Conservation (phyloP, 2,113 vertebrate species). For the Procapra przewalskii region DNA sequence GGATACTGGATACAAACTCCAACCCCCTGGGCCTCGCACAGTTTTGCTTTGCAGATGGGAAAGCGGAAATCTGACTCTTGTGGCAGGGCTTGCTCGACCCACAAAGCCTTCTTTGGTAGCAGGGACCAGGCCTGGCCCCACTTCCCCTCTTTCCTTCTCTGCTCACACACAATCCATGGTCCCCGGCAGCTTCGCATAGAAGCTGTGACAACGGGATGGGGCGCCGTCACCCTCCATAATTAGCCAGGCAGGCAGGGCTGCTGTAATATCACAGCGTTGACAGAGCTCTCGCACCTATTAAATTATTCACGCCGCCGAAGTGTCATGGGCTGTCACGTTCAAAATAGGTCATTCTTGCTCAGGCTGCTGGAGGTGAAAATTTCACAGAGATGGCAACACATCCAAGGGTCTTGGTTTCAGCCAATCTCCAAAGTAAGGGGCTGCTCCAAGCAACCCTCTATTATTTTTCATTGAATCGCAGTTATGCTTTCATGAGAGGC, state of each 20-base stretch:
- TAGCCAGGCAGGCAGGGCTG: constrained; percentile 66
- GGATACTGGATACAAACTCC: neutral
- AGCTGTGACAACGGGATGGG: constrained; percentile 58
- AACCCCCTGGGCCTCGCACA: constrained; percentile 27
- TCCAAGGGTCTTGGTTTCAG: constrained; percentile 49
- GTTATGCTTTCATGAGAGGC: neutral
- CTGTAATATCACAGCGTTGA: constrained; percentile 55
- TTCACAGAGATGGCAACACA: constrained; percentile 48
- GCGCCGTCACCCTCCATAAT: constrained; percentile 68
- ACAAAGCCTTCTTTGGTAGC: constrained; percentile 32
- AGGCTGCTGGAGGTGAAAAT: constrained; percentile 62
- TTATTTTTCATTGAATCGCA: neutral
- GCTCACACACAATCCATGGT: constrained; percentile 39
- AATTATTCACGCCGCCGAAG: constrained; percentile 79
- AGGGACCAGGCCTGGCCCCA: constrained; percentile 49
- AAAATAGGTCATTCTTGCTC: constrained; percentile 74
- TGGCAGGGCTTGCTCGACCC: neutral
- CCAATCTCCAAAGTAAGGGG: constrained; percentile 45
- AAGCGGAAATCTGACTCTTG: constrained; percentile 35
- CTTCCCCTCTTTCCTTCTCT: constrained; percentile 45
- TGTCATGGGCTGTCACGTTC: constrained; percentile 74
- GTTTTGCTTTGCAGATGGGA: constrained; percentile 53
- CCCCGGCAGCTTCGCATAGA: constrained; percentile 63
- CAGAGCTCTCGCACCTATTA: constrained; percentile 72
- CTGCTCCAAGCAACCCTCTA: constrained; percentile 8